These are phyloP conservation scores for Conomelus anceps DNA, from an alignment of 2,888 invertebrate species.

Conservation along the genomic window DNA sequence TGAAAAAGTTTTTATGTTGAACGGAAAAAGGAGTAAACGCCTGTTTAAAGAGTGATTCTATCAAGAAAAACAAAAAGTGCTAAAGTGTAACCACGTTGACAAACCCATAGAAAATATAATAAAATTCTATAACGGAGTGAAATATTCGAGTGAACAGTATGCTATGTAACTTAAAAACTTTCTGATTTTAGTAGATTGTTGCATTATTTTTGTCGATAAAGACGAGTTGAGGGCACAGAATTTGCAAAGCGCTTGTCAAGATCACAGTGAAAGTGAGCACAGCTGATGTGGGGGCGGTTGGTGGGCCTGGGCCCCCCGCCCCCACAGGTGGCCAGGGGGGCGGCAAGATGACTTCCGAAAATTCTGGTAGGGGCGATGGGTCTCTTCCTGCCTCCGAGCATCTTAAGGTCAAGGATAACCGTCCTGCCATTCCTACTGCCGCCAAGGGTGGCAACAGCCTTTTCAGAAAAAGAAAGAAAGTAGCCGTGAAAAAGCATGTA, in stretches of 20 bases:
- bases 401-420: background rate
- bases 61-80: too few relatives aligned
- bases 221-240: background rate
- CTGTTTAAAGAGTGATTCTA: too few relatives aligned
- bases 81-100: too few relatives aligned
- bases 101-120: too few relatives aligned
- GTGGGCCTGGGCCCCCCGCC: background rate
- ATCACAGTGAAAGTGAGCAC: slow-evolving; percentile 3
- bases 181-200: too few relatives aligned
- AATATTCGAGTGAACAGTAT: too few relatives aligned
- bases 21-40: too few relatives aligned
- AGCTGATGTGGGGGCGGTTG: background rate
- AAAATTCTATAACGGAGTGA: too few relatives aligned
- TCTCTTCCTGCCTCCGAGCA: background rate
- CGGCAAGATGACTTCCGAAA: background rate
- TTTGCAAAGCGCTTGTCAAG: background rate
- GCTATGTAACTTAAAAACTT: too few relatives aligned
- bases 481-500: background rate
- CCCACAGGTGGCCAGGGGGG: background rate
- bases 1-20: too few relatives aligned
- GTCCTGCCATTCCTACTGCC: background rate
- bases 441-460: background rate
- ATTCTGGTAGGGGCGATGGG: background rate
- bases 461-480: background rate
- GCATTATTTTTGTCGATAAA: too few relatives aligned